A percentile compares a stretch with the other conserved stretches of the same genome.
These are phyloP conservation scores for Salvelinus sp. DNA, from an alignment of 2,113 vertebrate species.

Conservation along the genomic window DNA sequence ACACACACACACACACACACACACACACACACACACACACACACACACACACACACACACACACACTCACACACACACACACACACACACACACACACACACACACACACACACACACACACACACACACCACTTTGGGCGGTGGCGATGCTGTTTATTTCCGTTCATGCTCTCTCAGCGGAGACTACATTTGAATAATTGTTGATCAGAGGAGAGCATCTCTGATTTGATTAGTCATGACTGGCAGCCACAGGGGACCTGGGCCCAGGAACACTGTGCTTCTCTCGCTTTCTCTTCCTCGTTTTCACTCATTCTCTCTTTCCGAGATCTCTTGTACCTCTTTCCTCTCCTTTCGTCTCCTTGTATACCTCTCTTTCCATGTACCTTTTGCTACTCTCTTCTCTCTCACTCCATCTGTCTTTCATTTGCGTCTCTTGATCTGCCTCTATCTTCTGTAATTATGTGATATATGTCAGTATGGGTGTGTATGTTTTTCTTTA, in stretches of 20 bases:
- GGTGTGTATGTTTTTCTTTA: not conserved
- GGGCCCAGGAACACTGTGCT: constrained; percentile 19
- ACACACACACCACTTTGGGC: not conserved
- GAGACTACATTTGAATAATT: constrained; percentile 40
- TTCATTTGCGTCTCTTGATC: not conserved
- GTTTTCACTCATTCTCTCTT: not conserved
- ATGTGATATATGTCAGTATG: not conserved
- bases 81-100: not conserved
- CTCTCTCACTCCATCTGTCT: not conserved
- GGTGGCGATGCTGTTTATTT: constrained; percentile 20
- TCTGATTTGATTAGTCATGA: constrained; percentile 45
- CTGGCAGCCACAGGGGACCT: constrained; percentile 29
- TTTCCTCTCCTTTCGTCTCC: constrained; percentile 30
- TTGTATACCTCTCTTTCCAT: not conserved
- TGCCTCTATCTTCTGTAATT: not conserved
- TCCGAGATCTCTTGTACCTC: not conserved
- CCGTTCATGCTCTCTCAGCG: constrained; percentile 8
- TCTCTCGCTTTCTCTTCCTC: constrained; percentile 19
- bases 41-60: not conserved
- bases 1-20: not conserved
- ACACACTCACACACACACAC: not conserved
- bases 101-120: not conserved
- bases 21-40: not conserved
- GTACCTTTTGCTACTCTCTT: constrained; percentile 1
- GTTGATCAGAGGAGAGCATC: constrained; percentile 36